phyloP scores from a whole-genome alignment of 2,797 vertebrate species.

The Harpagifer antarcticus region DNA sequence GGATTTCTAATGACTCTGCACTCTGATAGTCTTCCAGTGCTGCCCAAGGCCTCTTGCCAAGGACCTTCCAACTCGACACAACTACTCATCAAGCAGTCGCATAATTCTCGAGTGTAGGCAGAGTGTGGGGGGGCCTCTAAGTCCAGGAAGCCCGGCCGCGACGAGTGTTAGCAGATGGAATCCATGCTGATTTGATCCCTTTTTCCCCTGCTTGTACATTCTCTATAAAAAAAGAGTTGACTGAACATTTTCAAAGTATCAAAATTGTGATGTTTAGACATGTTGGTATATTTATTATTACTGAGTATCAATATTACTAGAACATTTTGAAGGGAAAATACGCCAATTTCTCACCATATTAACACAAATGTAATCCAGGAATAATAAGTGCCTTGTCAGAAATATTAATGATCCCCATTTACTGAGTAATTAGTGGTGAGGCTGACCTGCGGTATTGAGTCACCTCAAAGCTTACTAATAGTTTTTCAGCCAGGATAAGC shows the following conservation, averaged over 20 bases:
- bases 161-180: conserved; percentile 64
- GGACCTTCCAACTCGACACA: conserved; percentile 72
- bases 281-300: background rate
- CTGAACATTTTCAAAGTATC: background rate
- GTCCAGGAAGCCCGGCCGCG: conserved; percentile 52
- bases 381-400: conserved; percentile 53
- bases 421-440: conserved; percentile 54
- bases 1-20: conserved; percentile 80
- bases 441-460: conserved; percentile 40
- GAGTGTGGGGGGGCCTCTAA: conserved; percentile 29
- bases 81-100: conserved; percentile 73
- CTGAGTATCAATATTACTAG: conserved; percentile 10
- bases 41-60: conserved; percentile 77
- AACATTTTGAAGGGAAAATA: conserved; percentile 28
- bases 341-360: conserved; percentile 30
- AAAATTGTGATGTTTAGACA: background rate
- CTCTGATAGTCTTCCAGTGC: conserved; percentile 72
- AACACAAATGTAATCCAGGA: conserved; percentile 56
- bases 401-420: conserved; percentile 57
- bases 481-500: conserved; percentile 28
- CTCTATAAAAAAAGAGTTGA: conserved; percentile 12
- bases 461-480: conserved; percentile 46
- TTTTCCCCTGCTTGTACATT: conserved; percentile 6
- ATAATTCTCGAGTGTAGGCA: conserved; percentile 62
- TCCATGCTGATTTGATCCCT: conserved; percentile 37